phyloP scores from a whole-genome alignment of 2,797 vertebrate species.

The Phaenicophaeus curvirostris region DNA sequence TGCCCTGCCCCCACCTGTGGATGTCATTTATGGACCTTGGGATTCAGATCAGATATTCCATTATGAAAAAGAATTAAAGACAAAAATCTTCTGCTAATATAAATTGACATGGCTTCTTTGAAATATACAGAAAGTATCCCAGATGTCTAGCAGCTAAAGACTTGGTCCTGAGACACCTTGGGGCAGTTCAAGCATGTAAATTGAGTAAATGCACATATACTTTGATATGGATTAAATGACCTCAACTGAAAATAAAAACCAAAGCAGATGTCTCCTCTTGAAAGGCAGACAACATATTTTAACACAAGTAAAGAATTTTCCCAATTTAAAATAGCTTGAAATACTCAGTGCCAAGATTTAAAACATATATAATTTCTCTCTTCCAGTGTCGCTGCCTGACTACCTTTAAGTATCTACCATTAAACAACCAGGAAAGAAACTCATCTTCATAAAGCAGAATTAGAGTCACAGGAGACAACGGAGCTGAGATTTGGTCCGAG shows the following conservation, averaged over 20 bases:
- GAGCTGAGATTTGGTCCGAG: neutral
- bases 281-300: neutral
- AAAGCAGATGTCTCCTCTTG: neutral
- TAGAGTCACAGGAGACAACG: neutral
- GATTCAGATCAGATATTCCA: neutral
- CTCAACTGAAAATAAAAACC: neutral
- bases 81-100: neutral
- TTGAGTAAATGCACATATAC: neutral
- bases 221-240: neutral
- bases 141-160: neutral
- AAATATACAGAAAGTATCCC: neutral
- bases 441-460: neutral
- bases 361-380: neutral
- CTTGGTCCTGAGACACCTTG: neutral
- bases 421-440: neutral
- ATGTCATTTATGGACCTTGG: neutral
- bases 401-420: neutral
- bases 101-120: neutral
- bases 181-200: neutral
- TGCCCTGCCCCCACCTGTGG: fast-evolving
- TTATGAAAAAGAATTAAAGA: slow-evolving; percentile 1
- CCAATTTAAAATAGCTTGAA: neutral
- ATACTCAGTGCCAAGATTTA: neutral
- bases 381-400: neutral
- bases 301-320: neutral